These are phyloP conservation scores for Hystrix brachyura DNA, from an alignment of 2,113 vertebrate genomes.

Conservation along the genomic window DNA sequence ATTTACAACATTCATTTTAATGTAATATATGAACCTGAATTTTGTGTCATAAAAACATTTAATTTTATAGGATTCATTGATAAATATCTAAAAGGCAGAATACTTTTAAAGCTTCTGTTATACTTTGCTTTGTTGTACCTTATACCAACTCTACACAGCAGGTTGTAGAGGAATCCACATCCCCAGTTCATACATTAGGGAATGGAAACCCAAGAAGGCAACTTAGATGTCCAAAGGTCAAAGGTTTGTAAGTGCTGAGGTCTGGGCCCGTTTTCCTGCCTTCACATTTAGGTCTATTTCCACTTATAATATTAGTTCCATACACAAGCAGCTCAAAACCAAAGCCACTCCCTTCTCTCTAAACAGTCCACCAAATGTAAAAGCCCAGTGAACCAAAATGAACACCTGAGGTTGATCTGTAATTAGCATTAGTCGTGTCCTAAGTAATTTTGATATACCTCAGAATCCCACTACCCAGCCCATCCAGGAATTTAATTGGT, in stretches of 20 bases:
- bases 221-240: not conserved
- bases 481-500: not conserved
- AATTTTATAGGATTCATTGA: not conserved
- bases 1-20: slow-evolving; percentile 3
- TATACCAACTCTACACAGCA: not conserved
- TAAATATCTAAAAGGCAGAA: slow-evolving; percentile 28
- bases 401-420: not conserved
- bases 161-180: not conserved
- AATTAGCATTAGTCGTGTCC: not conserved
- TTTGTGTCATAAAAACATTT: not conserved
- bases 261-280: not conserved
- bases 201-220: not conserved
- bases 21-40: not conserved
- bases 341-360: not conserved
- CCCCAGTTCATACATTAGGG: not conserved
- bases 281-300: not conserved
- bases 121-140: not conserved
- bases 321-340: slow-evolving; percentile 20
- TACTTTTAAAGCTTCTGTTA: not conserved
- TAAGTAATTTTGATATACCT: not conserved
- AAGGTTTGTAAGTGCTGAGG: not conserved
- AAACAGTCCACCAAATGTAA: not conserved
- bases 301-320: not conserved
- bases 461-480: not conserved
- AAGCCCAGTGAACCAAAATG: not conserved